phyloP scores from a whole-genome alignment of 2,797 vertebrate genomes.

The Odontamblyopus rebecca region DNA sequence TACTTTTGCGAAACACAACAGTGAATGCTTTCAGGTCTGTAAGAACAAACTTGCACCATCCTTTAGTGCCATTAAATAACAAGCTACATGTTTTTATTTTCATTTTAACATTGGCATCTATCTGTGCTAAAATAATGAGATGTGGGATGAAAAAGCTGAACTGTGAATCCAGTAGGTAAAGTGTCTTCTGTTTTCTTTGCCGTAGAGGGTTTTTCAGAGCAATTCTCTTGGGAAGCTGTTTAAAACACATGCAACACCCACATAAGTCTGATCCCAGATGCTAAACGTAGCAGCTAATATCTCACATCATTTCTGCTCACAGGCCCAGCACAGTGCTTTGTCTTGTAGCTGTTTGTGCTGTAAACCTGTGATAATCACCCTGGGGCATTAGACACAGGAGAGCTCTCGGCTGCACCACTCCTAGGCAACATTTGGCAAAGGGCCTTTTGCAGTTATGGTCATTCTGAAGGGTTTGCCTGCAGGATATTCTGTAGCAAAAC shows the following conservation, averaged over 20 bases:
- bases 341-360: slow-evolving; percentile 27
- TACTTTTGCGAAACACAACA: slow-evolving; percentile 3
- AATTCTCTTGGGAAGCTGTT: slow-evolving; percentile 55
- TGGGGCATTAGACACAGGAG: slow-evolving; percentile 16
- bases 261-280: slow-evolving; percentile 62
- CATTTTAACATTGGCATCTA: slow-evolving; percentile 31
- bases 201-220: slow-evolving; percentile 60
- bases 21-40: slow-evolving; percentile 16
- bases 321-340: slow-evolving; percentile 31
- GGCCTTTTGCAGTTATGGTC: slow-evolving; percentile 24
- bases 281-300: slow-evolving; percentile 51
- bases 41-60: slow-evolving; percentile 3
- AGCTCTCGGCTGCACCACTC: slow-evolving; percentile 17
- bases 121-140: slow-evolving; percentile 55
- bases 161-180: slow-evolving; percentile 31
- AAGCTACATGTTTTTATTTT: slow-evolving; percentile 20
- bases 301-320: slow-evolving; percentile 48
- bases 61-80: slow-evolving; percentile 22
- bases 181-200: slow-evolving; percentile 53
- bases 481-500: neutral
- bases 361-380: slow-evolving; percentile 44
- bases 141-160: slow-evolving; percentile 50
- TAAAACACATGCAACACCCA: slow-evolving; percentile 71
- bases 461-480: slow-evolving; percentile 12
- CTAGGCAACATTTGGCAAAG: slow-evolving; percentile 13